Percentiles rank a stretch among this genome's conserved stretches.
Conservation (phyloP, 2,797 vertebrate genomes). For the Crenuchus spilurus region DNA sequence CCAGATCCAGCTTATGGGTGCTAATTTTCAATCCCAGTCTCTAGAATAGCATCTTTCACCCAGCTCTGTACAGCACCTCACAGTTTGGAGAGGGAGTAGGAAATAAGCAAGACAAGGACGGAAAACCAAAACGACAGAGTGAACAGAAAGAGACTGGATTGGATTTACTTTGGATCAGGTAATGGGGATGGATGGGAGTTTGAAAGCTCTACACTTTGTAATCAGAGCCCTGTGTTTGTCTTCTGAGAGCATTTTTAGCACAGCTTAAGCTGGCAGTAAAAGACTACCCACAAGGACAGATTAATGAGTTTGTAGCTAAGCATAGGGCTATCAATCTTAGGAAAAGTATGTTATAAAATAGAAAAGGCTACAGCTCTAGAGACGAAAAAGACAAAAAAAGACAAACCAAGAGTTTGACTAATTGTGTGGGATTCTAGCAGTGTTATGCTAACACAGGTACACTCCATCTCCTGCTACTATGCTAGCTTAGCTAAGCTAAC, state of each 20-base stretch:
- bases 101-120: constrained; percentile 5
- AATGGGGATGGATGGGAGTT: background rate
- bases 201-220: background rate
- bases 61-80: background rate
- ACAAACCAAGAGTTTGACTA: constrained; percentile 2
- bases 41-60: constrained; percentile 10
- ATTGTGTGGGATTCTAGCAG: background rate
- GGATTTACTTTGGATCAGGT: constrained; percentile 16
- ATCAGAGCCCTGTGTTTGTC: constrained; percentile 1
- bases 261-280: background rate
- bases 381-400: too few relatives aligned
- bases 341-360: too few relatives aligned
- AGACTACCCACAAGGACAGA: constrained; percentile 2
- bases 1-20: too few relatives aligned
- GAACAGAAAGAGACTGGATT: constrained; percentile 19
- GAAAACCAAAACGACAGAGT: constrained; percentile 13
- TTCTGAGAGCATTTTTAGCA: background rate
- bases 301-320: background rate
- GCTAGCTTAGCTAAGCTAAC: background rate
- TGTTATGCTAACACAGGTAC: background rate
- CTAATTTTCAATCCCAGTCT: too few relatives aligned
- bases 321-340: background rate
- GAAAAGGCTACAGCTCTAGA: too few relatives aligned
- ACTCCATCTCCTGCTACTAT: background rate
- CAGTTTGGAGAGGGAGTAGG: constrained; percentile 8